phyloP scores from a whole-genome alignment of 2,797 vertebrate genomes.

The Neosilurus mollespiculum region DNA sequence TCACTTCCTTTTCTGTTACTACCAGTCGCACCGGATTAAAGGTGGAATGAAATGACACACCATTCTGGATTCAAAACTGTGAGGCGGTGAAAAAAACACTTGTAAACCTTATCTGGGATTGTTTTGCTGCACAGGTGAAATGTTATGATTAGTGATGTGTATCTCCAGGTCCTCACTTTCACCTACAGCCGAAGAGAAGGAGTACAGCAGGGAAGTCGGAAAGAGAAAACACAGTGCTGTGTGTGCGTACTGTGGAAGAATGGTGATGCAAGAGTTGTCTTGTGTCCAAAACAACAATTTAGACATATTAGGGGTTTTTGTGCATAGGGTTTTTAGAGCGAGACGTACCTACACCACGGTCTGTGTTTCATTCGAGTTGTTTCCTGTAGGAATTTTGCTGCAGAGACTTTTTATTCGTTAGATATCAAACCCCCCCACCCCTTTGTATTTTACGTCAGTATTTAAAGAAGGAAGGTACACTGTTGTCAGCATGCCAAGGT shows the following conservation, averaged over 20 bases:
- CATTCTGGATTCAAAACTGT: too few species aligned
- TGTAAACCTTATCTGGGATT: neutral
- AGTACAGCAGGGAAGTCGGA: neutral
- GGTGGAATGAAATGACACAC: too few species aligned
- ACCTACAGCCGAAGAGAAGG: neutral
- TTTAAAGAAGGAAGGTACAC: neutral
- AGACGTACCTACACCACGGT: neutral
- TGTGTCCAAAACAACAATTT: neutral
- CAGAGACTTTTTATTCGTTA: neutral
- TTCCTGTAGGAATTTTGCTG: neutral
- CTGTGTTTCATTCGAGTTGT: neutral
- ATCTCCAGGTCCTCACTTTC: neutral
- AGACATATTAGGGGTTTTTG: too few species aligned
- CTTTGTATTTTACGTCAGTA: neutral
- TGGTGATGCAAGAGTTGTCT: neutral
- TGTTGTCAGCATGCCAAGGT: neutral
- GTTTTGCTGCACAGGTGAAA: neutral
- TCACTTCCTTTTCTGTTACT: too few species aligned
- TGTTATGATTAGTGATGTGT: neutral
- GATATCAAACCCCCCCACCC: neutral
- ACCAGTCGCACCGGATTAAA: too few species aligned
- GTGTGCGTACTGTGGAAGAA: neutral
- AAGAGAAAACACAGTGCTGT: neutral
- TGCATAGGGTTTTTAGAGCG: neutral
- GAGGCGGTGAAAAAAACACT: neutral